Base-by-base conservation (phyloP, 1,140 invertebrate genomes). In the Pinna nobilis region DNA sequence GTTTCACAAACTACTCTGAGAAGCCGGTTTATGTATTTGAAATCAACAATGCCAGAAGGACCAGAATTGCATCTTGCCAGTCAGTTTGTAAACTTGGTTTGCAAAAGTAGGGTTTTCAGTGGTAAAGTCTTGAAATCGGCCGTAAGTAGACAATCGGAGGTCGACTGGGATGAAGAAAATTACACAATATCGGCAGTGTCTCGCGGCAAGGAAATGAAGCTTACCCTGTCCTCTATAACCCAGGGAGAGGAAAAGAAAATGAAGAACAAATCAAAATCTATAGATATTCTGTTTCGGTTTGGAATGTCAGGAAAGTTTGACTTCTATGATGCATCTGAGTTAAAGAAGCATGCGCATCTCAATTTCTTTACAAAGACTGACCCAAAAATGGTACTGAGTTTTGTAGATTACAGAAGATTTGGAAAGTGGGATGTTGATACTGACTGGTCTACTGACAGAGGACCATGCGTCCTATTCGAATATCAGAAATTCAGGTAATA, bases 291-390 rank as follows among this genome's bases (percentile, higher is more conserved):
- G 7, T 87, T 89, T 66, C 82, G 85, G 1, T 89, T 89, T 76
- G 88, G 88, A 0, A 87, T 89, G 86, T 86, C 88, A 9, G 88
- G 88, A 9, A 84, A 80, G 50, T 89, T 89, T 73, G 82, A 86
- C 49, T 88, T 86, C 65, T 79, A 79, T 25, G 50, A 81, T 11
- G 77, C 76, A 15, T 35, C 55, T 28, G 79, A 86, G 23, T 47
- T 86, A n/a, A 80, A 81, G n/a, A 89, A 89, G 69, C 88, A 89
- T 80, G 83, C 88, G 0, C 88, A 89, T 80, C 60, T 89, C 30
- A 84, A 81, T 60, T 89, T 86, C 63, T 82, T 81, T 55, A 86
- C 81, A 11, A 65, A 67, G 53, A 75, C 77, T 61, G 76, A 76
- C n/a, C 72, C 71, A 6, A 51, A 73, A 5, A 86, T 82, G 82